Percentiles rank a stretch among this genome's conserved stretches.
Conservation (phyloP, 2,797 vertebrate species). For the Erethizon dorsatum region DNA sequence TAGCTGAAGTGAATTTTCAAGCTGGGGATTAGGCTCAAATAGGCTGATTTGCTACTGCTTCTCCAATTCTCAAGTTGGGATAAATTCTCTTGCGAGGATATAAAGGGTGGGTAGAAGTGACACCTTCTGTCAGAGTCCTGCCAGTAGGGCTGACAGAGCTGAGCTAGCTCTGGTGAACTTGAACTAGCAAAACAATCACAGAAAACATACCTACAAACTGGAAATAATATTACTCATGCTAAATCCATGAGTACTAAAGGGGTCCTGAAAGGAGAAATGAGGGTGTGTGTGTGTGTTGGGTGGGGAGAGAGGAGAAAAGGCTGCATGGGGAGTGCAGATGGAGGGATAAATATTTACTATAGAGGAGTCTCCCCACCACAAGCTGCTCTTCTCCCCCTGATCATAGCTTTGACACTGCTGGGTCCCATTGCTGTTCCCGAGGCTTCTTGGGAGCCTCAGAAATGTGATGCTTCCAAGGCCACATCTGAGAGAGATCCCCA, state of each 20-base stretch:
- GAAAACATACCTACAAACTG: background rate
- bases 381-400: background rate
- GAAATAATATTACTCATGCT: background rate
- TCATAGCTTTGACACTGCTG: background rate
- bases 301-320: background rate
- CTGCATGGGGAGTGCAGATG: background rate
- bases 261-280: background rate
- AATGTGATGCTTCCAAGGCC: background rate
- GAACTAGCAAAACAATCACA: background rate
- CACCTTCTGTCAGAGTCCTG: background rate
- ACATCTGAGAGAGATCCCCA: background rate
- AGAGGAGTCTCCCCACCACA: rapidly evolving
- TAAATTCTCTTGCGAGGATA: background rate
- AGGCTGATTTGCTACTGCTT: background rate
- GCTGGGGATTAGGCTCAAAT: background rate
- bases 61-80: background rate
- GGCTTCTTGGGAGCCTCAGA: background rate
- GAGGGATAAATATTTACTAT: background rate
- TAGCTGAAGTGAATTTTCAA: background rate
- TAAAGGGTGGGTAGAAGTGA: background rate
- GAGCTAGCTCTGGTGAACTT: background rate
- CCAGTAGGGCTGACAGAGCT: background rate
- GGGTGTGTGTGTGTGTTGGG: background rate
- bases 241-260: background rate
- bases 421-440: background rate